Conservation (phyloP, 2,113 vertebrate genomes). For the Corythoichthys haematopterus region DNA sequence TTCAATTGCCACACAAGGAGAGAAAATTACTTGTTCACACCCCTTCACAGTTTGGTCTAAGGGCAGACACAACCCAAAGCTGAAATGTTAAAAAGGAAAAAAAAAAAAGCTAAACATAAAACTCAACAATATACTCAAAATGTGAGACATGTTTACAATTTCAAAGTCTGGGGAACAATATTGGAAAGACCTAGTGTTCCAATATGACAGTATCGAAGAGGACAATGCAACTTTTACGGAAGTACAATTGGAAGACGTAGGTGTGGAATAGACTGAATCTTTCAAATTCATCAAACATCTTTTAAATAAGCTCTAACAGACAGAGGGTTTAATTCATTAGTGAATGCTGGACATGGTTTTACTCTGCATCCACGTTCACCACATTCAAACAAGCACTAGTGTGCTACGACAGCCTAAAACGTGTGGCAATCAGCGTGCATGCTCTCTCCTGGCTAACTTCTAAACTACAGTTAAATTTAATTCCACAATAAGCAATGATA, state of each 20-base stretch:
- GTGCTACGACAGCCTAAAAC: too few species aligned
- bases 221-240: background rate
- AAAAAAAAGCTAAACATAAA: background rate
- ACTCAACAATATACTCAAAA: background rate
- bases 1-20: constrained; percentile 30
- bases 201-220: background rate
- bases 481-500: too few species aligned
- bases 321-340: too few species aligned
- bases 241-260: background rate
- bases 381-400: too few species aligned
- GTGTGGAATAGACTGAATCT: background rate
- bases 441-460: too few species aligned
- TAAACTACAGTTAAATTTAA: too few species aligned
- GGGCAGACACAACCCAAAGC: constrained; percentile 10
- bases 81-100: background rate
- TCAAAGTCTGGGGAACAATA: background rate
- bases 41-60: constrained; percentile 28
- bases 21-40: constrained; percentile 42
- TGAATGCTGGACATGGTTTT: too few species aligned
- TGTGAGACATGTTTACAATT: background rate
- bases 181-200: background rate
- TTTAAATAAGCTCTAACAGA: background rate
- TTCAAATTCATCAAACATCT: background rate
- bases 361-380: too few species aligned
- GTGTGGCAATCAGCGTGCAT: too few species aligned